These are phyloP conservation scores for Pterocles burchelli DNA, from an alignment of 2,113 vertebrate genomes.

Conservation along the genomic window DNA sequence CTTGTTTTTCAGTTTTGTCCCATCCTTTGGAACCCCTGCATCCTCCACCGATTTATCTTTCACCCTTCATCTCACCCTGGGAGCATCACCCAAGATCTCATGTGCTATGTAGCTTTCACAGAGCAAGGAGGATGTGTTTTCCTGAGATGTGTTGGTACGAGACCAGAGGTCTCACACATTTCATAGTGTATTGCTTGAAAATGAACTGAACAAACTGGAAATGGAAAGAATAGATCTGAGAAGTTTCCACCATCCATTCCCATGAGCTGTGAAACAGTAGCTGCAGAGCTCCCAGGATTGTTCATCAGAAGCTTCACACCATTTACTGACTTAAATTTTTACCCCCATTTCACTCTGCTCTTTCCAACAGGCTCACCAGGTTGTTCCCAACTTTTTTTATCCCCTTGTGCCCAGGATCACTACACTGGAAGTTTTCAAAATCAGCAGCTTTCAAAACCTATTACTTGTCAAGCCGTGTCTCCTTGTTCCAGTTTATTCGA, in stretches of 20 bases:
- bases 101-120: rapidly evolving
- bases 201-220: background rate
- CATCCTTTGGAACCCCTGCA: rapidly evolving
- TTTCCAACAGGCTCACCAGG: background rate
- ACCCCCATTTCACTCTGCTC: background rate
- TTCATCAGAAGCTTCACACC: background rate
- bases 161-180: background rate
- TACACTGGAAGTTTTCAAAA: background rate
- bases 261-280: background rate
- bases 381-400: background rate
- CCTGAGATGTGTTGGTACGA: background rate
- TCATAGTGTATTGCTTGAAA: rapidly evolving
- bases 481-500: conserved; percentile 40
- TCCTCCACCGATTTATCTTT: background rate
- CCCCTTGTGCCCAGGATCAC: background rate
- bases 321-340: rapidly evolving
- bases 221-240: rapidly evolving
- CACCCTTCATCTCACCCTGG: background rate
- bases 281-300: background rate
- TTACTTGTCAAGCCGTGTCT: background rate
- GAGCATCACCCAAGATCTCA: background rate
- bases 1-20: background rate
- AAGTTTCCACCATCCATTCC: background rate
- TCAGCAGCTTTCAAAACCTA: background rate
- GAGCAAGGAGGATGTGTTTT: background rate